A percentile compares a stretch with the other conserved stretches of the same genome.
These are phyloP conservation scores for Pantherophis alleghaniensis DNA, from an alignment of 2,797 vertebrate species.

Conservation along the genomic window DNA sequence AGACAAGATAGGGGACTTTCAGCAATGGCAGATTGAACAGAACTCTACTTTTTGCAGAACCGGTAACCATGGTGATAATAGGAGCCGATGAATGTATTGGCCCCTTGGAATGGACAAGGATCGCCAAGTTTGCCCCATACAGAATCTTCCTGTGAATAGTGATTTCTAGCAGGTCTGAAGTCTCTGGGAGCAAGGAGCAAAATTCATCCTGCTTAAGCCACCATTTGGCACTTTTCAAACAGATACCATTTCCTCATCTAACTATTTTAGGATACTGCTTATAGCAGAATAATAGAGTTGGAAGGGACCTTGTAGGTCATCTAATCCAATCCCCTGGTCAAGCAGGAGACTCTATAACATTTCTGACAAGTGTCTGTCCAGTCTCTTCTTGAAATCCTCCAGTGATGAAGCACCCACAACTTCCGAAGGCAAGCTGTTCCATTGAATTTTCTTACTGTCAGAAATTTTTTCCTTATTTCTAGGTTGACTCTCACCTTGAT, in stretches of 20 bases:
- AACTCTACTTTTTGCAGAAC: neutral
- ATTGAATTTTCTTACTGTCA: too few relatives aligned
- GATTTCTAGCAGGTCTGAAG: neutral
- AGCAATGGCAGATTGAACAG: neutral
- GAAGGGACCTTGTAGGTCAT: neutral
- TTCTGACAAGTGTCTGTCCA: too few relatives aligned
- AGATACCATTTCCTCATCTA: neutral
- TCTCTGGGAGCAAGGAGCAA: neutral
- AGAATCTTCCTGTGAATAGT: neutral
- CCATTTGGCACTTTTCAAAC: neutral
- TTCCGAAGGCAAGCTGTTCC: too few relatives aligned
- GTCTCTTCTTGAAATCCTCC: too few relatives aligned
- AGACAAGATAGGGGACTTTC: neutral
- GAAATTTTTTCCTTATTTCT: too few relatives aligned
- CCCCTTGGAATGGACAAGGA: neutral
- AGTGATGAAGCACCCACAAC: too few relatives aligned
- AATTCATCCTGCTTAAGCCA: neutral
- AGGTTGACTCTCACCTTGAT: neutral
- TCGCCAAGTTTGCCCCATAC: neutral
- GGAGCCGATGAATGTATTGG: neutral
- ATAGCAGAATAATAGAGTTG: too few relatives aligned
- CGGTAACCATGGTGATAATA: neutral
- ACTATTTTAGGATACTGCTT: neutral
- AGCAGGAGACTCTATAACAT: neutral
- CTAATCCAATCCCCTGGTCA: neutral